Conservation (phyloP, 1,140 invertebrate species). For the Bombus sibiricus region DNA sequence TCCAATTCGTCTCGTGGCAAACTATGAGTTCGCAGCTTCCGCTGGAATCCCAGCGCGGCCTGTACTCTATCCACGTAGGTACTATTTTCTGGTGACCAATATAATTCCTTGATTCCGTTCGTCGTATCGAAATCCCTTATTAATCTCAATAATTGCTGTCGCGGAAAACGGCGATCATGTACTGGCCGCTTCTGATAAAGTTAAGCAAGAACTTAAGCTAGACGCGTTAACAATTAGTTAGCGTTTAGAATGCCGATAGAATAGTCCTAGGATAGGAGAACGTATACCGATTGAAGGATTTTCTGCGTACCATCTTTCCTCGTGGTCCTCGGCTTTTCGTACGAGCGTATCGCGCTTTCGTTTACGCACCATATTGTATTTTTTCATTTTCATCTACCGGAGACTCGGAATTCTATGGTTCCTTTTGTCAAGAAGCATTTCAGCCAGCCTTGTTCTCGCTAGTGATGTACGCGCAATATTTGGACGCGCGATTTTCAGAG, state of each 20-base stretch:
- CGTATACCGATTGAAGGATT: conserved; percentile 54
- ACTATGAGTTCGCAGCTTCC: conserved; percentile 20
- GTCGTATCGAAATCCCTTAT: background rate
- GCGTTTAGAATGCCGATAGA: too few species aligned
- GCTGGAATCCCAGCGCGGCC: background rate
- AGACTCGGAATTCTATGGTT: background rate
- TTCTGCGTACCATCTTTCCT: conserved; percentile 60
- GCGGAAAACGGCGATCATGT: background rate
- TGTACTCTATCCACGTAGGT: background rate
- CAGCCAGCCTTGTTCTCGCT: background rate
- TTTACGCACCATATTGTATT: conserved; percentile 41
- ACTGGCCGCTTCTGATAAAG: background rate
- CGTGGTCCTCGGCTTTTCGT: conserved; percentile 59
- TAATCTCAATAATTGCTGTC: background rate
- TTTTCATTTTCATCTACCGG: conserved; percentile 30
- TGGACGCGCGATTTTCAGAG: background rate
- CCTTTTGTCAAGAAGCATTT: conserved; percentile 5
- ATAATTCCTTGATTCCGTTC: background rate
- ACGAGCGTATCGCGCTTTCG: conserved; percentile 19
- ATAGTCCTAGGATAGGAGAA: background rate
- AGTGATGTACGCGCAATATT: background rate
- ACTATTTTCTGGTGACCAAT: background rate
- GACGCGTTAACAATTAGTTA: too few species aligned
- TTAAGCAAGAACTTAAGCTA: background rate
- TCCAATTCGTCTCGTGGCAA: conserved; percentile 19